These are phyloP conservation scores for Henicopernis longicauda DNA, from an alignment of 2,113 vertebrate species.

Conservation along the genomic window DNA sequence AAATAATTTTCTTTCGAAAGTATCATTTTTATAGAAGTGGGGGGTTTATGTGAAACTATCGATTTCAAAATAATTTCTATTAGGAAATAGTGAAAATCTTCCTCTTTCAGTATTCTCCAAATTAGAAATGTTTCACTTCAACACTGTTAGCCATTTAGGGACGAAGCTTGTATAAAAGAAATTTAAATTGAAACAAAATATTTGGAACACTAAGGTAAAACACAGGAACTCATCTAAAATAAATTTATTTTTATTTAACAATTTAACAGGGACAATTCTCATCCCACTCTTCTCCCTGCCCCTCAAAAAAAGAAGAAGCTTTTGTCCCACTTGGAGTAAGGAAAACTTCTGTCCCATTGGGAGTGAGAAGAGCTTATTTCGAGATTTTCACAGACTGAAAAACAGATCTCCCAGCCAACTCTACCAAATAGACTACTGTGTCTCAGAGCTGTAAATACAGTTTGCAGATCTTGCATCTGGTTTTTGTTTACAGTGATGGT, in stretches of 20 bases:
- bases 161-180: background rate
- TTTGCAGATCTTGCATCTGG: background rate
- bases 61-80: background rate
- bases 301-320: background rate
- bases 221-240: background rate
- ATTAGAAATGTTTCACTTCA: background rate
- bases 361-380: background rate
- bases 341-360: background rate
- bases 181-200: background rate
- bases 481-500: slow-evolving; percentile 20
- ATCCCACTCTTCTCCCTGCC: background rate
- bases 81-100: background rate
- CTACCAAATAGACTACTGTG: background rate
- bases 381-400: background rate
- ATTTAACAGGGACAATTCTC: background rate
- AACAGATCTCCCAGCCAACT: background rate
- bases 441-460: background rate
- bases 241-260: background rate
- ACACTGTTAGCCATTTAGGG: background rate
- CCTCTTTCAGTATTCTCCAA: background rate
- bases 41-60: background rate
- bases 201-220: background rate
- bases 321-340: background rate
- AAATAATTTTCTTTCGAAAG: background rate
- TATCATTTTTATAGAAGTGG: background rate